These are phyloP conservation scores for Drosophila kikkawai DNA, from an alignment of 1,140 invertebrate species.

Conservation along the genomic window DNA sequence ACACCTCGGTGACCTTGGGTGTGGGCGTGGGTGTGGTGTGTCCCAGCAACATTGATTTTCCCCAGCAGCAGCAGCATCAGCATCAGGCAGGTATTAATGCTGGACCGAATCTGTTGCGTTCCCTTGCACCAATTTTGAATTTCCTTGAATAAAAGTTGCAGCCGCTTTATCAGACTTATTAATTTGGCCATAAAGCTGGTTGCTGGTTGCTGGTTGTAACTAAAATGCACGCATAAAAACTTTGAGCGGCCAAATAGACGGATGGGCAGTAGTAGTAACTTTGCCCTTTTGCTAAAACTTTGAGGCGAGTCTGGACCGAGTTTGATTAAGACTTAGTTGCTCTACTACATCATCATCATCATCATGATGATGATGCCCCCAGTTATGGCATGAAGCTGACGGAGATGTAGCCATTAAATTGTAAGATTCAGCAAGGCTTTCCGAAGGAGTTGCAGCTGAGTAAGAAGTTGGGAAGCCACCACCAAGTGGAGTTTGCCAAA, in stretches of 20 bases:
- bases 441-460: background rate
- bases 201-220: constrained; percentile 12
- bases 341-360: constrained; percentile 13
- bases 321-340: constrained; percentile 61
- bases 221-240: constrained; percentile 53
- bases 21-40: background rate
- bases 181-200: constrained; percentile 43
- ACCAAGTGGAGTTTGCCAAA: background rate
- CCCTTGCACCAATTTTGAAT: constrained; percentile 39
- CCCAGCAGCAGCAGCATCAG: background rate
- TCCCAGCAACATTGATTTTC: constrained; percentile 30
- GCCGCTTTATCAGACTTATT: constrained; percentile 62
- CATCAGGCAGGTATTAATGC: constrained; percentile 20
- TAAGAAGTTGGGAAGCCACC: background rate
- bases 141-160: constrained; percentile 38
- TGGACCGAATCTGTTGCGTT: background rate
- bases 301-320: constrained; percentile 6
- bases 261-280: background rate
- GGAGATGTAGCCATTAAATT: constrained; percentile 6
- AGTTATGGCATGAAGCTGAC: constrained; percentile 19
- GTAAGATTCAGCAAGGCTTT: background rate
- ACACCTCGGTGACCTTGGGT: constrained; percentile 12
- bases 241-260: constrained; percentile 33
- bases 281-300: constrained; percentile 28
- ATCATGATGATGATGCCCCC: constrained; percentile 1